phyloP scores from a whole-genome alignment of 2,113 vertebrate species.

The Carassius carassius region DNA sequence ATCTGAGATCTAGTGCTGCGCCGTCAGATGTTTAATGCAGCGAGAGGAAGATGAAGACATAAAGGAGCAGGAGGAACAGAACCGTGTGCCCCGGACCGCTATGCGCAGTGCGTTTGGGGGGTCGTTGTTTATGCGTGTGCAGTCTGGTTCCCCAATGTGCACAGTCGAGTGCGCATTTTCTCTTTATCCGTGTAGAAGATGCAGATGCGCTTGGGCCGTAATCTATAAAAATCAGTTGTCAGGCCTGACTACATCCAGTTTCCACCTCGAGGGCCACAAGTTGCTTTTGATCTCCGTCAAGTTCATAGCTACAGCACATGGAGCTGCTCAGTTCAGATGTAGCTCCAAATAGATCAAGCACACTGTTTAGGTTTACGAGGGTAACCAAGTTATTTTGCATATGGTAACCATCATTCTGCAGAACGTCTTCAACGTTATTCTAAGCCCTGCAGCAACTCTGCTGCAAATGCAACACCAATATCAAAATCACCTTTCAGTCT shows the following conservation, averaged over 20 bases:
- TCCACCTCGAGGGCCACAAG: constrained; percentile 24
- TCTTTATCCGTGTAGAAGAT: constrained; percentile 45
- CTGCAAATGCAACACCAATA: background rate
- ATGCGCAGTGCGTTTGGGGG: background rate
- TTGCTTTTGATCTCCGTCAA: constrained; percentile 35
- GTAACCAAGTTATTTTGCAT: background rate
- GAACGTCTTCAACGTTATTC: background rate
- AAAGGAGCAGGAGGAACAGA: background rate
- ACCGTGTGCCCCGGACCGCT: background rate
- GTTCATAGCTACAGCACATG: constrained; percentile 16
- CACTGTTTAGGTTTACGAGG: too few relatives aligned
- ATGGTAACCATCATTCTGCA: background rate
- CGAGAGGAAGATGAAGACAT: constrained; percentile 17
- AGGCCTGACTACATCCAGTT: constrained; percentile 46
- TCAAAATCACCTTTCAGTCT: background rate
- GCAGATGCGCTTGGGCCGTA: constrained; percentile 38
- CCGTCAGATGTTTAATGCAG: constrained; percentile 30
- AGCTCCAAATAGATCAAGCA: background rate
- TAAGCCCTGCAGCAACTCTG: background rate
- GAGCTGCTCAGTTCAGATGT: background rate
- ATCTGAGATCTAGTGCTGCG: background rate
- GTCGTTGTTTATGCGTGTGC: background rate
- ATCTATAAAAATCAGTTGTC: constrained; percentile 46
- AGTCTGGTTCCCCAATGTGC: constrained; percentile 4
- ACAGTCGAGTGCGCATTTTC: constrained; percentile 11